These are phyloP conservation scores for Chrysolophus pictus DNA, from an alignment of 2,797 vertebrate species.

Conservation along the genomic window DNA sequence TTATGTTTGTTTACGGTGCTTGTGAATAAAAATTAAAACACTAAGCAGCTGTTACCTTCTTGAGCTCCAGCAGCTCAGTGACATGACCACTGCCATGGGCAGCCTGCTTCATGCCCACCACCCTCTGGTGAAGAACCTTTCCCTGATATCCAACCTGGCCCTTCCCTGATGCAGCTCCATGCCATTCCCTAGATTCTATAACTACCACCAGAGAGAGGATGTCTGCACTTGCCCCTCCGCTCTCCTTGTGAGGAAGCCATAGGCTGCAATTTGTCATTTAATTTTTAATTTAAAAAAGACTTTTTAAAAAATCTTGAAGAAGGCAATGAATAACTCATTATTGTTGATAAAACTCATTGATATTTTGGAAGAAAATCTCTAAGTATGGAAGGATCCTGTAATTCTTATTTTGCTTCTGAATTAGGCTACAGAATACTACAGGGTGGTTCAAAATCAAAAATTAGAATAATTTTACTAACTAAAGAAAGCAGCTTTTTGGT, in stretches of 20 bases:
- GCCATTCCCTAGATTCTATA: too few species aligned
- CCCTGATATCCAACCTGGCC: too few species aligned
- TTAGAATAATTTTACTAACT: background rate
- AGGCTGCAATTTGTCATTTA: background rate
- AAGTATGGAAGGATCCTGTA: background rate
- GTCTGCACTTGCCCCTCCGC: too few species aligned
- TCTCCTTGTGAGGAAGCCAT: too few species aligned
- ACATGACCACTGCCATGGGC: too few species aligned
- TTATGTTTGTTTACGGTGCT: conserved; percentile 17
- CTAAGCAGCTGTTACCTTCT: background rate
- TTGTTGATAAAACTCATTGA: background rate
- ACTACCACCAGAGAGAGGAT: too few species aligned
- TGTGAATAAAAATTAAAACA: background rate
- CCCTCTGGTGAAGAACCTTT: too few species aligned
- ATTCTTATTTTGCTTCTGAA: background rate
- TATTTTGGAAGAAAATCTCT: background rate
- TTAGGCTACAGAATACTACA: background rate
- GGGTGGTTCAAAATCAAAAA: background rate
- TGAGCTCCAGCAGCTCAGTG: too few species aligned
- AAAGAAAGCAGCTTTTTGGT: background rate
- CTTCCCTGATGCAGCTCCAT: too few species aligned
- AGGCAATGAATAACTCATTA: background rate
- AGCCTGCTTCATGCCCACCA: too few species aligned
- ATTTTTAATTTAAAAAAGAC: background rate
- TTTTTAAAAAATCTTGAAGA: background rate